Conservation (phyloP, 2,113 vertebrate genomes). For the Pluvianellus socialis region DNA sequence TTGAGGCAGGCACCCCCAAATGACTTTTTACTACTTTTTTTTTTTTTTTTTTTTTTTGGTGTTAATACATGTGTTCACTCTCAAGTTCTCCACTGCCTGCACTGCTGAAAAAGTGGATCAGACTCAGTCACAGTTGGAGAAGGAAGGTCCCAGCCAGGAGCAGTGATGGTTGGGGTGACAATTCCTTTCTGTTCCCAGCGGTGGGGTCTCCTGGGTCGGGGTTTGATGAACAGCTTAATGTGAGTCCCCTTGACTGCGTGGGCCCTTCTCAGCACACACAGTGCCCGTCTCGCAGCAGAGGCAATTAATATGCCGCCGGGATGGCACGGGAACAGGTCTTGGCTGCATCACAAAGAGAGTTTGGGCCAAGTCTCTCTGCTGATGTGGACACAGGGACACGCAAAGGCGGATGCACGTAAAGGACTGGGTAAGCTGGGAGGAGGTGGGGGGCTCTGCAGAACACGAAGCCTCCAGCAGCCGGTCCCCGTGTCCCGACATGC, state of each 20-base stretch:
- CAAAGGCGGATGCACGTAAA: background rate
- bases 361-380: background rate
- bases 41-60: background rate
- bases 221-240: background rate
- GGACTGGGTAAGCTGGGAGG: background rate
- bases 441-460: background rate
- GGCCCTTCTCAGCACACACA: background rate
- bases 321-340: background rate
- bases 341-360: fast-evolving
- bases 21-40: background rate
- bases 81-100: background rate
- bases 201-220: background rate
- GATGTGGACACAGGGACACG: background rate
- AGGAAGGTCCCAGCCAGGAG: background rate
- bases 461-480: background rate
- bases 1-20: background rate
- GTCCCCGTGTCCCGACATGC: fast-evolving
- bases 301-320: background rate
- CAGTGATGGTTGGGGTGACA: background rate
- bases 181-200: background rate
- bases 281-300: background rate
- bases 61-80: background rate
- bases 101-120: background rate
- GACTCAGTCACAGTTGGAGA: background rate
- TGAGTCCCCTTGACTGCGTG: background rate